phyloP scores from a whole-genome alignment of 2,113 vertebrate species.

The Ariopsis seemanni region DNA sequence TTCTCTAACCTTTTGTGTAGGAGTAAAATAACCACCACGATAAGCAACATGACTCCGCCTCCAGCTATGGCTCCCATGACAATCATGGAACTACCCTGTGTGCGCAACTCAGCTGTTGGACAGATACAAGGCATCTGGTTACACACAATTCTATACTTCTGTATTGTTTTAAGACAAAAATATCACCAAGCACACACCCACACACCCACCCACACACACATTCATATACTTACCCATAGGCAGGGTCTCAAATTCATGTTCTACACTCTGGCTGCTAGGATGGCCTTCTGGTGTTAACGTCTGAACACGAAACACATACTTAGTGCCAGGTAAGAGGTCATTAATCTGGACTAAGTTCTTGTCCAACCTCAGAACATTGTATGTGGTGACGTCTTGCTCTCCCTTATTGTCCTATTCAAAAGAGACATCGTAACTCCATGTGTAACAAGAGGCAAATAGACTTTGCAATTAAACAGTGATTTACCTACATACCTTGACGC shows the following conservation, averaged over 20 bases:
- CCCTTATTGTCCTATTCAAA: slow-evolving; percentile 63
- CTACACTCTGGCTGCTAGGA: slow-evolving; percentile 77
- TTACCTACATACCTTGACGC: slow-evolving; percentile 82
- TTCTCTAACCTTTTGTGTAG: slow-evolving; percentile 76
- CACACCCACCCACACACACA: not conserved
- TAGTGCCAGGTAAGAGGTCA: slow-evolving; percentile 81
- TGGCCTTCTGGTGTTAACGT: slow-evolving; percentile 80
- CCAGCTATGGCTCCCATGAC: slow-evolving; percentile 73
- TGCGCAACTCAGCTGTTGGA: slow-evolving; percentile 68
- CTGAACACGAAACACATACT: slow-evolving; percentile 88
- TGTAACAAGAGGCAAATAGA: not conserved
- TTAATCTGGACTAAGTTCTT: slow-evolving; percentile 79
- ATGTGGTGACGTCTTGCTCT: slow-evolving; percentile 87
- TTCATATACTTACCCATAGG: slow-evolving; percentile 56
- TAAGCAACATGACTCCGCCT: slow-evolving; percentile 65
- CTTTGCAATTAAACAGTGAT: not conserved
- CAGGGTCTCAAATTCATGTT: slow-evolving; percentile 84
- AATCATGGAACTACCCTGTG: slow-evolving; percentile 70
- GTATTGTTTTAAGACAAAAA: not conserved
- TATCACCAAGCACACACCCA: not conserved
- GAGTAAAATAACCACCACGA: slow-evolving; percentile 74
- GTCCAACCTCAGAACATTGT: slow-evolving; percentile 86
- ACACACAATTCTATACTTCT: not conserved
- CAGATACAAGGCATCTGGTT: slow-evolving; percentile 17
- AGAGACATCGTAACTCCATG: not conserved